A percentile compares a stretch with the other conserved stretches of the same genome.
These are phyloP conservation scores for Salticus scenicus DNA, from an alignment of 2,888 invertebrate genomes.

Conservation along the genomic window DNA sequence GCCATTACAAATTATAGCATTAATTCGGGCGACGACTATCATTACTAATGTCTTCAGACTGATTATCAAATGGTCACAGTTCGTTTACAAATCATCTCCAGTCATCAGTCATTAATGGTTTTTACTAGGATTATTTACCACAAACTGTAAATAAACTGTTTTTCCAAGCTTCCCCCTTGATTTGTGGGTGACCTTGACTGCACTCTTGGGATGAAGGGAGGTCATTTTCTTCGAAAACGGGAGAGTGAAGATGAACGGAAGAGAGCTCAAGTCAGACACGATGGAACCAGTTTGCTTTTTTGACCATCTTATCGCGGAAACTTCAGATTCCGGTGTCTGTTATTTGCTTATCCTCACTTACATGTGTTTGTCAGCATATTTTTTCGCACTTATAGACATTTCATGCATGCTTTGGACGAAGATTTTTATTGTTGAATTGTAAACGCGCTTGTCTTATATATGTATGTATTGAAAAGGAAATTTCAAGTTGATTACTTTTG, in stretches of 20 bases:
- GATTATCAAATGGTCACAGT: background rate
- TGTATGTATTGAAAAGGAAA: too few species aligned
- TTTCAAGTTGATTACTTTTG: too few species aligned
- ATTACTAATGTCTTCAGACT: too few species aligned
- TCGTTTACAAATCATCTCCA: background rate
- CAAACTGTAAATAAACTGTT: slow-evolving; percentile 3
- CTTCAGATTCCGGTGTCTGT: background rate
- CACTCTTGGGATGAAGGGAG: slow-evolving; percentile 4
- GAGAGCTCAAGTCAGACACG: slow-evolving; percentile 40
- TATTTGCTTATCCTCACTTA: background rate
- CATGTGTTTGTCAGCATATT: background rate
- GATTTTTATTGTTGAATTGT: too few species aligned
- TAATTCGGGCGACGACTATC: too few species aligned
- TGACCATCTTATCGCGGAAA: background rate
- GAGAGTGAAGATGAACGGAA: background rate
- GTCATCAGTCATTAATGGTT: background rate
- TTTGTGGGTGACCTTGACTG: slow-evolving; percentile 10
- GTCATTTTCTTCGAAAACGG: background rate
- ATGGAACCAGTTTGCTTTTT: slow-evolving; percentile 58
- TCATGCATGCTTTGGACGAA: too few species aligned
- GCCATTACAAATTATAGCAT: too few species aligned
- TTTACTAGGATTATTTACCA: background rate
- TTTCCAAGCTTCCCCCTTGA: background rate
- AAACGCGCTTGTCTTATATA: too few species aligned
- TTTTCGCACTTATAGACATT: too few species aligned